Evolutionary conservation across 2,888 invertebrate species (phyloP).

Genomic region (Catocala nupta): DNA sequence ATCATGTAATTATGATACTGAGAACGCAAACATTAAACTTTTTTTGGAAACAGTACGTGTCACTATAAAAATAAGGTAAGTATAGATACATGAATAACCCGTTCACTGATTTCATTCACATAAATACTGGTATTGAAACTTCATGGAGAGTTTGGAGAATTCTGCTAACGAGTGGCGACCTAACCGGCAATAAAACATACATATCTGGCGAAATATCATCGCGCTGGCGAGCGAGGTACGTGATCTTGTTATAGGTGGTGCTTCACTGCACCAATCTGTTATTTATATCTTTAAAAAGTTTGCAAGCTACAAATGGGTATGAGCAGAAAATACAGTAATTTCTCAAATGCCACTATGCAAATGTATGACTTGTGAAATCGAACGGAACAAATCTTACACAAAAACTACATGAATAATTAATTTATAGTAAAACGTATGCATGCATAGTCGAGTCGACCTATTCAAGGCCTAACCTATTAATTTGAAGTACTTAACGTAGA

Average conservation of each 20-base stretch:
- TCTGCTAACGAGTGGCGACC: slow-evolving; percentile 50
- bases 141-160: slow-evolving; percentile 4
- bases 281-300: slow-evolving; percentile 45
- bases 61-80: too few relatives aligned
- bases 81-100: too few relatives aligned
- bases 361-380: slow-evolving; percentile 22
- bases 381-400: slow-evolving; percentile 14
- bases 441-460: slow-evolving; percentile 27
- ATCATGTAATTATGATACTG: too few relatives aligned
- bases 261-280: slow-evolving; percentile 44
- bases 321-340: slow-evolving; percentile 9
- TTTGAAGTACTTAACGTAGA: slow-evolving; percentile 29
- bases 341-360: neutral
- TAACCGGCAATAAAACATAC: slow-evolving; percentile 61
- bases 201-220: slow-evolving; percentile 62
- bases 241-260: slow-evolving; percentile 64
- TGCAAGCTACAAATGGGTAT: slow-evolving; percentile 2
- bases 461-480: slow-evolving; percentile 42
- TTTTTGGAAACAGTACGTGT: too few relatives aligned
- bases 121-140: neutral
- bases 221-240: slow-evolving; percentile 51
- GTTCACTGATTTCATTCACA: too few relatives aligned
- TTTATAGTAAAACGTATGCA: slow-evolving; percentile 7
- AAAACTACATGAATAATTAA: slow-evolving; percentile 25
- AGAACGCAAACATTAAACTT: too few relatives aligned